Evolutionary conservation across 2,113 vertebrate species (phyloP).

Genomic region (Phaethon lepturus): DNA sequence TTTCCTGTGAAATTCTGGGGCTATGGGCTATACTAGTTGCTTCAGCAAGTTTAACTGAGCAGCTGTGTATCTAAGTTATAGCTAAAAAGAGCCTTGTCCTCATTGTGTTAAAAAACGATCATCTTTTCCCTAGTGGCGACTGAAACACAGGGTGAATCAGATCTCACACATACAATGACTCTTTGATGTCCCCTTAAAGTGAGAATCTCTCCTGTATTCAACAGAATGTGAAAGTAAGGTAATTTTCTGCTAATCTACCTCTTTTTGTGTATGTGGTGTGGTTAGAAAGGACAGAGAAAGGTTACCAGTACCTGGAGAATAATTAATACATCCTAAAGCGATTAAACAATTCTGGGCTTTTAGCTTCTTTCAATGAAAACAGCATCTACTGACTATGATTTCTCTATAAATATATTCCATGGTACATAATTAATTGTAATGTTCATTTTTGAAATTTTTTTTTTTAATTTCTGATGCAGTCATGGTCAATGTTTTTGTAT

Average conservation of each 20-base stretch:
- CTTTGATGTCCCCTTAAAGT: not conserved
- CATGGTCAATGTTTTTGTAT: not conserved
- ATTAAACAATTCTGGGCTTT: not conserved
- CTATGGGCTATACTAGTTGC: not conserved
- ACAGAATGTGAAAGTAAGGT: not conserved
- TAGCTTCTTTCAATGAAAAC: not conserved
- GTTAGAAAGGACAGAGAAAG: not conserved
- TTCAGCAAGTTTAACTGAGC: not conserved
- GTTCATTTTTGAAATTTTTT: not conserved
- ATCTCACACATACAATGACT: not conserved
- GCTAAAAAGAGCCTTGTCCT: not conserved
- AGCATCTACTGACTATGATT: not conserved
- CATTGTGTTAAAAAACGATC: not conserved
- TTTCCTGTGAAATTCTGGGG: not conserved
- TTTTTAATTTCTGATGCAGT: not conserved
- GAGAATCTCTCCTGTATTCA: not conserved
- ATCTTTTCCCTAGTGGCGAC: not conserved
- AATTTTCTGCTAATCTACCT: not conserved
- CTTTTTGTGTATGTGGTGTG: not conserved
- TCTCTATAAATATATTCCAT: not conserved
- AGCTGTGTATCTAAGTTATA: not conserved
- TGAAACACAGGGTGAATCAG: not conserved
- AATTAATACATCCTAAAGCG: not conserved
- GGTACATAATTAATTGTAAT: not conserved
- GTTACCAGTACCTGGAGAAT: not conserved